Base-by-base conservation (phyloP, 2,797 vertebrate species). In the Stomatorhinus walkeri region DNA sequence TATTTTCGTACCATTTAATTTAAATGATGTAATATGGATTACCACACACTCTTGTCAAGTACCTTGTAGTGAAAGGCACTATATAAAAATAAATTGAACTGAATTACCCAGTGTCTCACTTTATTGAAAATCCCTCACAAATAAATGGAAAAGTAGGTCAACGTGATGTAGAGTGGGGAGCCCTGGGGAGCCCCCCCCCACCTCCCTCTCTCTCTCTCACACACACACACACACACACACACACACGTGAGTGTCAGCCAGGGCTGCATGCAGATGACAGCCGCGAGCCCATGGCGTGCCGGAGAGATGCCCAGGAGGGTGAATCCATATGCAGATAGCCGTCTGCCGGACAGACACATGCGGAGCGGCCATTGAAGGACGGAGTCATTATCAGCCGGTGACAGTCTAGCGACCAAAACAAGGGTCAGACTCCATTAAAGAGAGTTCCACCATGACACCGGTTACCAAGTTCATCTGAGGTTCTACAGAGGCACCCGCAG, bases 61-160 rank as follows among this genome's bases (percentile, higher is more conserved):
- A 32, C 68, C 32, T 76, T 40, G 68, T 40, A 19, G 32, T 76
- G 14, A 40, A 76, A 76, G 32, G 32, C 32, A 5, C 68, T 76
- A 76, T 76, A 87, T 85, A 88, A 54, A 43, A 76, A 52, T 24
- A 87, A 90, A 85, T 36, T 56, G 19, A 83, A 84, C 92, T 92
- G 92, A 93, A 91, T 92, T 93, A 91, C 92, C 91, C 51, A 87
- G 28, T 68, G 68, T 94, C 94, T 94, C 92, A 90, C 91, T 92
- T 92, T 94, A 94, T 93, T 94, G 92, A 93, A 94, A 94, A 95
- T 94, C 2, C 94, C 52, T 93, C 52, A 89, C 91, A 95, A 95
- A 95, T 93, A 93, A 94, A 93, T 93, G 90, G 91, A 89, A 90
- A 95, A 95, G 94, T 95, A 95, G 94, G 95, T 95, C 95, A 95